Conservation (phyloP, 2,113 vertebrate genomes). For the Andinoacara biseriatus region DNA sequence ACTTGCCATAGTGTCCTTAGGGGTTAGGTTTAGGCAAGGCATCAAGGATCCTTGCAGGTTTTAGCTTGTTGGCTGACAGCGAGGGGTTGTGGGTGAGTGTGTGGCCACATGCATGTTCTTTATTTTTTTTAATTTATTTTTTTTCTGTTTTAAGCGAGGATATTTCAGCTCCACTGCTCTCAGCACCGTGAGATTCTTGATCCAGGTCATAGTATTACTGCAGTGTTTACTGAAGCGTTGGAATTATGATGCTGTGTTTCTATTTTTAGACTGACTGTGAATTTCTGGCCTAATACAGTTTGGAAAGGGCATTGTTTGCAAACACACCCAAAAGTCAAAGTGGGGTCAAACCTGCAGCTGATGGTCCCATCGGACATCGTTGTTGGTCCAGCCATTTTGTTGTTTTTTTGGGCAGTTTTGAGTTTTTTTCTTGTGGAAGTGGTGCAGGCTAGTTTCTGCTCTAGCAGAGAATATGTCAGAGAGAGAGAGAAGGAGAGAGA, state of each 20-base stretch:
- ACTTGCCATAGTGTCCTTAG: neutral
- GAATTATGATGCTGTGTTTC: neutral
- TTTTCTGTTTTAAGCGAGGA: neutral
- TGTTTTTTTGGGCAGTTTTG: neutral
- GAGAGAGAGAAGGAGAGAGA: neutral
- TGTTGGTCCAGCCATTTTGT: neutral
- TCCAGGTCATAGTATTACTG: constrained; percentile 2
- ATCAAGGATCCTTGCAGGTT: neutral
- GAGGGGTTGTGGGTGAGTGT: neutral
- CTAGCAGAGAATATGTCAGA: neutral
- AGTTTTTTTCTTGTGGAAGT: neutral
- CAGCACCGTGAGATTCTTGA: neutral
- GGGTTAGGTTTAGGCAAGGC: too few species aligned
- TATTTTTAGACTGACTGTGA: neutral
- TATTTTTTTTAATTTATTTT: too few species aligned
- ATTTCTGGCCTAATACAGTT: neutral
- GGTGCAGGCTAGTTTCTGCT: neutral
- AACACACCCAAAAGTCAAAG: neutral
- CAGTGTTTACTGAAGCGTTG: neutral
- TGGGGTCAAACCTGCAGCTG: neutral
- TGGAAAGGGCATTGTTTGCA: neutral
- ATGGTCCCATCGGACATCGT: neutral
- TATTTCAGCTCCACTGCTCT: neutral
- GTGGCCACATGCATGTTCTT: neutral
- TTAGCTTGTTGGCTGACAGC: neutral